Base-by-base conservation (phyloP, 2,888 invertebrate species). In the Euzophera pinguis region DNA sequence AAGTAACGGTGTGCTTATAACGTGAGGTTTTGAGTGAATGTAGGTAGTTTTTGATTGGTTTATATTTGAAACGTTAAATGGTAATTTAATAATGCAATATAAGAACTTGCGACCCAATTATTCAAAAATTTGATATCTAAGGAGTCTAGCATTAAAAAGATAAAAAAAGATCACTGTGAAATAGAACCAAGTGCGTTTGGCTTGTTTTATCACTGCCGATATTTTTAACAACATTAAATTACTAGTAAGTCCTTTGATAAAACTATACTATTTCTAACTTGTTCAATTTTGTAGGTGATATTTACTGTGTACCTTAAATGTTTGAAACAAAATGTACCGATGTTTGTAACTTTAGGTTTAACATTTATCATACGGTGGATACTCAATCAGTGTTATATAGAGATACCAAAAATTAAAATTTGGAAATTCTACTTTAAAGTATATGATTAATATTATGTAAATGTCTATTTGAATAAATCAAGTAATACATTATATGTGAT, bases 381-480 rank as follows among this genome's bases (percentile, higher is more conserved):
- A 84, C 78, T 84, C 80, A 78, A 79, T 86, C 84, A 84, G 79
- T 87, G 88, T 87, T 87, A 75, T 73, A 73, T 75, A 78, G 74
- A 84, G 81, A 85, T 84, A 88, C 86, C 87, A 88, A 89, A 87
- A 84, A 80, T 69, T 74, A 72, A 75, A 78, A 80, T 83, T 89
- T 86, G 85, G 86, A 85, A 82, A 81, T 81, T 87, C 85, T 87
- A 86, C 84, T 81, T 79, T 82, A 82, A 76, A 79, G 64, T 75
- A 74, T 69, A 78, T 77, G 71, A 79, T 81, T 82, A 78, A 80
- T 75, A 80, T 84, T 45, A 78, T 73, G 75, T 78, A 87, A 87
- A 89, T 89, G 89, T 90, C 89, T 90, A 90, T 89, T 88, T 87
- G 84, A 90, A 86, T 90, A 88, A 89, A 90, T 84, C 79, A 80